Conservation (phyloP, 2,113 vertebrate species). For the Coturnix japonica region DNA sequence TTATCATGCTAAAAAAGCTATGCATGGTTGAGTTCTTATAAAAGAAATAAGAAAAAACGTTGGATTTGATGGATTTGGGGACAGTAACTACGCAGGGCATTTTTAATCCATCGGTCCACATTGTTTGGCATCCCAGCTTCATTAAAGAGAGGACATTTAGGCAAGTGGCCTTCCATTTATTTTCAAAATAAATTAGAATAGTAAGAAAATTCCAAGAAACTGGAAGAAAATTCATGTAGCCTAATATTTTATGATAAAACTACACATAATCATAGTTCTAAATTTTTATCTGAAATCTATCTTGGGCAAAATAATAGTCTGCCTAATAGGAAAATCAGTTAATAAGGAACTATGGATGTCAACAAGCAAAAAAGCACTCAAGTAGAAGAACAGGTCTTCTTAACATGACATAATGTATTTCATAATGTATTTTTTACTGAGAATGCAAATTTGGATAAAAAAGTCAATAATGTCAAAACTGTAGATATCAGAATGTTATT, state of each 20-base stretch:
- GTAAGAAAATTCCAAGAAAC: neutral
- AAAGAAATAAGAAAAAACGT: neutral
- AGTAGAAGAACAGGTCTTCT: neutral
- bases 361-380: neutral
- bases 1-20: neutral
- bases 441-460: neutral
- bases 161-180: neutral
- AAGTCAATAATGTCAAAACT: conserved; percentile 23
- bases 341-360: neutral
- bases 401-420: neutral
- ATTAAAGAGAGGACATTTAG: neutral
- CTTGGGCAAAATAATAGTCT: fast-evolving
- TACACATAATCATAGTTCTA: neutral
- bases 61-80: neutral
- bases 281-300: neutral
- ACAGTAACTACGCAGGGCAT: neutral
- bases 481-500: conserved; percentile 2
- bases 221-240: neutral
- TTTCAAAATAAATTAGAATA: neutral
- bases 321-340: neutral
- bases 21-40: neutral
- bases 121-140: neutral
- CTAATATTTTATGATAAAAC: neutral
- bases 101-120: neutral
- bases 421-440: too few relatives aligned